phyloP scores from a whole-genome alignment of 2,888 invertebrate genomes.

The Diaprepes abbreviatus region DNA sequence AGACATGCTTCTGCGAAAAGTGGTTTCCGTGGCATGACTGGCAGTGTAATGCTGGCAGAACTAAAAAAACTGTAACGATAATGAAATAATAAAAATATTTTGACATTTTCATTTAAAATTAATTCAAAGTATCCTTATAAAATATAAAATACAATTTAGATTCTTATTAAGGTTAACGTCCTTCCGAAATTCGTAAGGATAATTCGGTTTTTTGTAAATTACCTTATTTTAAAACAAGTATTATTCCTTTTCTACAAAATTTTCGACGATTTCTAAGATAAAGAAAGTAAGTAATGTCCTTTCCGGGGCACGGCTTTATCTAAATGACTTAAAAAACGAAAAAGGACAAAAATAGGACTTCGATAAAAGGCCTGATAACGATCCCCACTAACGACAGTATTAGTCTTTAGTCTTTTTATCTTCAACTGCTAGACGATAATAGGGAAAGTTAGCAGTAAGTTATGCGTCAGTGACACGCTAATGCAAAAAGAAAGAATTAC shows the following conservation, averaged over 20 bases:
- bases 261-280: constrained; percentile 24
- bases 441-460: background rate
- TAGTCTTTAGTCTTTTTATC: constrained; percentile 27
- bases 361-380: constrained; percentile 37
- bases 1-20: too few species aligned
- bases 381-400: constrained; percentile 39
- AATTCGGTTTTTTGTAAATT: background rate
- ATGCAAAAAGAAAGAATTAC: too few species aligned
- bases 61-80: too few species aligned
- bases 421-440: constrained; percentile 13
- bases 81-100: too few species aligned
- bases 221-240: constrained; percentile 5
- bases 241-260: background rate
- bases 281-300: constrained; percentile 28
- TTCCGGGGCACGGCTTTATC: constrained; percentile 31
- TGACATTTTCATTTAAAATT: too few species aligned
- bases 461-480: too few species aligned
- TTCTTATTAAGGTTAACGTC: too few species aligned
- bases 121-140: too few species aligned
- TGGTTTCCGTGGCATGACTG: too few species aligned
- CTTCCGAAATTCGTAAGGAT: background rate
- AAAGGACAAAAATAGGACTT: constrained; percentile 33
- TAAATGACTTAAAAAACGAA: constrained; percentile 28
- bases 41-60: too few species aligned
- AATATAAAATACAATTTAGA: too few species aligned